Percentiles rank a stretch among this genome's conserved stretches.
These are phyloP conservation scores for Corythucha ciliata DNA, from an alignment of 2,888 invertebrate genomes.

Conservation along the genomic window DNA sequence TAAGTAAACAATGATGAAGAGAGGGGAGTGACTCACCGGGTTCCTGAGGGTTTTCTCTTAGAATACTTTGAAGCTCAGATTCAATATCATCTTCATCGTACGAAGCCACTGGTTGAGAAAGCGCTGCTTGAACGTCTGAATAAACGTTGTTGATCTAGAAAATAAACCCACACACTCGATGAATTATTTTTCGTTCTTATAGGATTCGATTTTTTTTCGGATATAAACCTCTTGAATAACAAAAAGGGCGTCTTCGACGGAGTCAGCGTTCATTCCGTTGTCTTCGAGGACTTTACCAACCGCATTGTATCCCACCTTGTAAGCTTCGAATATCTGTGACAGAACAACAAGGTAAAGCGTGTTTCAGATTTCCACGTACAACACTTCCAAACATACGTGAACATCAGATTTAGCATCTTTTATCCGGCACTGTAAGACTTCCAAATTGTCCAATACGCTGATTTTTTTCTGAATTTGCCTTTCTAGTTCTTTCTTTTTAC, in stretches of 20 bases:
- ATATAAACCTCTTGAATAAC: conserved; percentile 57
- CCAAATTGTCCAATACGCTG: conserved; percentile 51
- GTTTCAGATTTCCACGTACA: not conserved
- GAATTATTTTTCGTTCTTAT: conserved; percentile 1
- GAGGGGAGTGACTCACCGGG: no score
- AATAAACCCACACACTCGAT: conserved; percentile 1
- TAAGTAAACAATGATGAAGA: no score
- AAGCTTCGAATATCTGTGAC: conserved; percentile 48
- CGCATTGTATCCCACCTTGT: conserved; percentile 57
- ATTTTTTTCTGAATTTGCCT: conserved; percentile 47
- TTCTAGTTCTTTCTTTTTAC: conserved; percentile 53
- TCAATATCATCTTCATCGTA: conserved; percentile 56
- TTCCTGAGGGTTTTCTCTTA: no score
- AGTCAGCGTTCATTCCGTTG: conserved; percentile 56
- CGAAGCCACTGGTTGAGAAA: conserved; percentile 46
- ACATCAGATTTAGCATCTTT: conserved; percentile 50
- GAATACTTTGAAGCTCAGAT: no score
- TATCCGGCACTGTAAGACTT: conserved; percentile 49
- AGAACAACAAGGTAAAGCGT: not conserved
- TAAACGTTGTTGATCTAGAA: conserved; percentile 50
- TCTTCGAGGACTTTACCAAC: conserved; percentile 56
- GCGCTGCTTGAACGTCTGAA: conserved; percentile 48
- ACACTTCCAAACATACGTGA: conserved; percentile 34
- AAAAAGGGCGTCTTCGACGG: conserved; percentile 60
- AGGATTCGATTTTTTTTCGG: not conserved